Evolutionary conservation across 2,888 invertebrate genomes (phyloP).

Genomic region (Tubulanus polymorphus): DNA sequence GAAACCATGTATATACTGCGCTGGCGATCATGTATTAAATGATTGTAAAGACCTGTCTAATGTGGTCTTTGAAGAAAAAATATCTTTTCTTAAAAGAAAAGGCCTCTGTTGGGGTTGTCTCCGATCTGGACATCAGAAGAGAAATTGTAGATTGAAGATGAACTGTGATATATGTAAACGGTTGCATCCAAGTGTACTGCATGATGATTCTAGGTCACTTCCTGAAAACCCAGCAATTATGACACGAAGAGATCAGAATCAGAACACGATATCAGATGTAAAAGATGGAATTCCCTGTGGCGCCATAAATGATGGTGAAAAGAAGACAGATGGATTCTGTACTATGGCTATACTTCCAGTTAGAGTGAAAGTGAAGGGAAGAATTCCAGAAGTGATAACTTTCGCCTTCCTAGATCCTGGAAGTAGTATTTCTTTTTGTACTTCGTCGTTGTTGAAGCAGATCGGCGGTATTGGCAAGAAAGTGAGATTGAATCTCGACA

Average conservation of each 20-base stretch:
- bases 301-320: no score
- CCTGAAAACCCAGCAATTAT: no score
- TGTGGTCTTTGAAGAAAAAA: neutral
- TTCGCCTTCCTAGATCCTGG: constrained; percentile 12
- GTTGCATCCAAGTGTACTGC: no score
- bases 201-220: no score
- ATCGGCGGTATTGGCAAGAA: neutral
- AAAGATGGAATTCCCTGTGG: no score
- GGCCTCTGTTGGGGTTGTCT: constrained; percentile 25
- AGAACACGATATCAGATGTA: no score
- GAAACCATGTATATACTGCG: neutral
- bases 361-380: constrained; percentile 3
- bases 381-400: neutral
- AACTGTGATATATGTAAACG: no score
- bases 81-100: constrained; percentile 4
- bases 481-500: constrained; percentile 4
- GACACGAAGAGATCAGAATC: no score
- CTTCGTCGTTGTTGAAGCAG: neutral
- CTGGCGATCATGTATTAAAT: neutral
- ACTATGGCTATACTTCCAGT: constrained; percentile 12
- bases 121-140: constrained; percentile 19
- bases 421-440: constrained; percentile 11
- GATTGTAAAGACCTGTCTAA: neutral
- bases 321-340: constrained; percentile 2
- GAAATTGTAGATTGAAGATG: constrained; percentile 15